Percentiles rank a stretch among this genome's conserved stretches.
Conservation (phyloP, 1,140 invertebrate genomes). For the Pseudomyrmex flavicornis region DNA sequence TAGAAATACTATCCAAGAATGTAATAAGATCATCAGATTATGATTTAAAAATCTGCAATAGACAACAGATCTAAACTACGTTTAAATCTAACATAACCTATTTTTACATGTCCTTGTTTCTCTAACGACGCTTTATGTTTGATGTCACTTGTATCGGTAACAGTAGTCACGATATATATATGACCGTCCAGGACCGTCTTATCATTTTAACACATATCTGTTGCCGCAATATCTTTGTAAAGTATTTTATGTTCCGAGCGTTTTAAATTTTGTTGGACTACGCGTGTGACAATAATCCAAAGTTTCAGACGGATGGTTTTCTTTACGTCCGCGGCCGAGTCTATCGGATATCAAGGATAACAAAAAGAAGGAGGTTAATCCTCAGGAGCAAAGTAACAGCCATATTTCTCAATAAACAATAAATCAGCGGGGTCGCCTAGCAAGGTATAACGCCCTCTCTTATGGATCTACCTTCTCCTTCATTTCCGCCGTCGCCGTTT, state of each 20-base stretch:
- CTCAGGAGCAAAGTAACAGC: slow-evolving; percentile 72
- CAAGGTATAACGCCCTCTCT: slow-evolving; percentile 76
- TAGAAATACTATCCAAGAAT: too few species aligned
- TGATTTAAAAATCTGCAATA: too few species aligned
- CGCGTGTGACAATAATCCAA: background rate
- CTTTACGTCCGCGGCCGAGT: slow-evolving; percentile 1
- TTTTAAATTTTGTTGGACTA: background rate
- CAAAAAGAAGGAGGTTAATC: slow-evolving; percentile 76
- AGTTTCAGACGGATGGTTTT: background rate
- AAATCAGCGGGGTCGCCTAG: slow-evolving; percentile 80
- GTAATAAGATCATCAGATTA: too few species aligned
- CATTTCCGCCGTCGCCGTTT: slow-evolving; percentile 57
- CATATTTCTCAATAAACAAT: slow-evolving; percentile 85
- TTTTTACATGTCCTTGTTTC: too few species aligned
- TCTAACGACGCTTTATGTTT: too few species aligned
- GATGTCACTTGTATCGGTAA: too few species aligned
- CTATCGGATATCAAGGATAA: slow-evolving; percentile 55
- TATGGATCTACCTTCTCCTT: slow-evolving; percentile 71
- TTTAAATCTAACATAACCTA: too few species aligned
- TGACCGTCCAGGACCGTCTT: too few species aligned
- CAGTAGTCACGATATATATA: too few species aligned
- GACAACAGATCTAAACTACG: too few species aligned
- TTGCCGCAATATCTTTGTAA: background rate
- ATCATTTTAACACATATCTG: background rate
- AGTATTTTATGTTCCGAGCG: background rate